Conservation (phyloP, 2,888 invertebrate species). For the Plagiodera versicolora region DNA sequence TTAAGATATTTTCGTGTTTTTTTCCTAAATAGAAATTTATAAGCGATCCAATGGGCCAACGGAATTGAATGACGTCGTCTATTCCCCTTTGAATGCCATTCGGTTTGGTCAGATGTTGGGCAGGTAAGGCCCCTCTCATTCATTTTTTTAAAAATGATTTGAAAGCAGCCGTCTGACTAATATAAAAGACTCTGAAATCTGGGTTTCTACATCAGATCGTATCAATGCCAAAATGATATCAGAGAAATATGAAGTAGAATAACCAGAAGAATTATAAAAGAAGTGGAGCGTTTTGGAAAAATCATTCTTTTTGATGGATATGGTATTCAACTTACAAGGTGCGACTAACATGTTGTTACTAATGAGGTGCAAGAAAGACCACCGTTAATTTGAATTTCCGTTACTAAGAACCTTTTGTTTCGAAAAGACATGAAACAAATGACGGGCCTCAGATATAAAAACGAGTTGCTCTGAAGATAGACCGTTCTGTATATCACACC, state of each 20-base stretch:
- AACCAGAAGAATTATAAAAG: slow-evolving; percentile 16
- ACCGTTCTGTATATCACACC: too few relatives aligned
- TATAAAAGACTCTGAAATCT: slow-evolving; percentile 34
- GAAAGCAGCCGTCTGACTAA: slow-evolving; percentile 30
- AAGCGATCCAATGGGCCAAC: slow-evolving; percentile 16
- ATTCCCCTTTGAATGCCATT: slow-evolving; percentile 3
- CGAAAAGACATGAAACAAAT: too few relatives aligned
- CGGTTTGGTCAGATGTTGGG: slow-evolving; percentile 21
- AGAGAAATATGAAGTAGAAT: slow-evolving; percentile 26
- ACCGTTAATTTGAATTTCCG: too few relatives aligned
- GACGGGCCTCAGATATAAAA: too few relatives aligned
- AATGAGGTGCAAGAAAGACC: too few relatives aligned
- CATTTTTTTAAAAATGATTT: slow-evolving; percentile 32
- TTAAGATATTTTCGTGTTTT: slow-evolving; percentile 27
- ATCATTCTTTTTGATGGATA: not conserved
- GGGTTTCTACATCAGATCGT: slow-evolving; percentile 37
- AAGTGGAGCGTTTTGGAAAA: slow-evolving; percentile 13
- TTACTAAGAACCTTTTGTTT: too few relatives aligned
- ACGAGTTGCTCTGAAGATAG: too few relatives aligned
- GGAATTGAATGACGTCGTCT: not conserved
- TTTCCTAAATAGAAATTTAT: slow-evolving; percentile 29
- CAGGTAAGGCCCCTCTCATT: slow-evolving; percentile 34
- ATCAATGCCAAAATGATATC: slow-evolving; percentile 33
- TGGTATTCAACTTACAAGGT: too few relatives aligned
- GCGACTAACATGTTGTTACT: too few relatives aligned